Conservation (phyloP, 2,888 invertebrate genomes). For the Archips crataeganus region DNA sequence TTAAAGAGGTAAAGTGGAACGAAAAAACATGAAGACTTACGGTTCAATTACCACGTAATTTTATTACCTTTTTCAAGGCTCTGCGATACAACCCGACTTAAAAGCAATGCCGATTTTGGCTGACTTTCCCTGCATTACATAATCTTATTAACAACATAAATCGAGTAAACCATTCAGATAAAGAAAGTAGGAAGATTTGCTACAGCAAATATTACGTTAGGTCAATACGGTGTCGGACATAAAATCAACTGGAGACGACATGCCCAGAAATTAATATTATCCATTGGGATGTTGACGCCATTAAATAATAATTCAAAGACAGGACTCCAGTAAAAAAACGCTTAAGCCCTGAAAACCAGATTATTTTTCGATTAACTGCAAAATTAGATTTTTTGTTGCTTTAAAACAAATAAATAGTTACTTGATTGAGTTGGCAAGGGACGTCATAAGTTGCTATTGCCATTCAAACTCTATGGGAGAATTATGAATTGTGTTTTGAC, state of each 20-base stretch:
- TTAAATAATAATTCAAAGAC: too few species aligned
- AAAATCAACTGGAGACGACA: not conserved
- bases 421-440: too few species aligned
- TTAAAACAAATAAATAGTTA: too few species aligned
- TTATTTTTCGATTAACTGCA: too few species aligned
- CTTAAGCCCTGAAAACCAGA: too few species aligned
- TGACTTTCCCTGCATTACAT: not conserved
- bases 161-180: constrained; percentile 4
- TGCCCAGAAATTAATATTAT: too few species aligned
- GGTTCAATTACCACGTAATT: not conserved
- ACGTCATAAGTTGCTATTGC: too few species aligned
- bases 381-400: too few species aligned
- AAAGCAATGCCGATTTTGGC: not conserved
- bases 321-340: too few species aligned
- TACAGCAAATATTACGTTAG: constrained; percentile 4
- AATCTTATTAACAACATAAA: constrained; percentile 2
- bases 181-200: constrained; percentile 15
- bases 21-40: not conserved
- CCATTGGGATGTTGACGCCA: too few species aligned
- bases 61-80: not conserved
- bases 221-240: constrained; percentile 1
- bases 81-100: not conserved
- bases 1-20: not conserved
- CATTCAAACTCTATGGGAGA: too few species aligned
- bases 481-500: too few species aligned